phyloP scores from a whole-genome alignment of 1,140 invertebrate species.

The Cecropterus lyciades region DNA sequence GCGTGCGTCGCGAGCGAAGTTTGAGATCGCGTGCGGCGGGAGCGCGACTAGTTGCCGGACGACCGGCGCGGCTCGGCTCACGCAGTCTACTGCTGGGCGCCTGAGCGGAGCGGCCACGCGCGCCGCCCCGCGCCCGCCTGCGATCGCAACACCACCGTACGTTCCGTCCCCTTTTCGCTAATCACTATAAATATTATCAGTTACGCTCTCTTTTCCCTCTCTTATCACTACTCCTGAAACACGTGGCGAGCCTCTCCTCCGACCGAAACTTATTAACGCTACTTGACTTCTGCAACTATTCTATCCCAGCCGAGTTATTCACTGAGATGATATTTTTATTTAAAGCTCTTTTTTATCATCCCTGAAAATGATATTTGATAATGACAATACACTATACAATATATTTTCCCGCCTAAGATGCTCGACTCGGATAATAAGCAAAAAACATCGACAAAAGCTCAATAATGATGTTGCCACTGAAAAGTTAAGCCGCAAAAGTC shows the following conservation, averaged over 20 bases:
- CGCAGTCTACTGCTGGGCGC: constrained; percentile 74
- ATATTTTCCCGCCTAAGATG: constrained; percentile 3
- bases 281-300: not conserved
- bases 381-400: not conserved
- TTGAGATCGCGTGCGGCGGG: constrained; percentile 62
- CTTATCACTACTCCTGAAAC: constrained; percentile 75
- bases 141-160: constrained; percentile 67
- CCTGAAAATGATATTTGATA: not conserved
- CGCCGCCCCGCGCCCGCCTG: constrained; percentile 72
- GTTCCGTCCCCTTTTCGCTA: constrained; percentile 83
- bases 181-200: constrained; percentile 83
- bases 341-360: not conserved
- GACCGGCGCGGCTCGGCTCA: constrained; percentile 77
- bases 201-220: constrained; percentile 75
- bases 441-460: constrained; percentile 63
- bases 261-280: constrained; percentile 10
- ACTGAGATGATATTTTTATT: not conserved
- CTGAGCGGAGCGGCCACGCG: constrained; percentile 50
- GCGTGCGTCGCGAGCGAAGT: constrained; percentile 70
- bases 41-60: constrained; percentile 61
- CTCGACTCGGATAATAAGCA: constrained; percentile 13
- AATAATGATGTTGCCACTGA: constrained; percentile 70
- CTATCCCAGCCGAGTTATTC: not conserved
- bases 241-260: constrained; percentile 51
- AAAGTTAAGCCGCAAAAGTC: constrained; percentile 78